Evolutionary conservation across 1,140 invertebrate genomes (phyloP).

Genomic region (Drosophila micromelanica): DNA sequence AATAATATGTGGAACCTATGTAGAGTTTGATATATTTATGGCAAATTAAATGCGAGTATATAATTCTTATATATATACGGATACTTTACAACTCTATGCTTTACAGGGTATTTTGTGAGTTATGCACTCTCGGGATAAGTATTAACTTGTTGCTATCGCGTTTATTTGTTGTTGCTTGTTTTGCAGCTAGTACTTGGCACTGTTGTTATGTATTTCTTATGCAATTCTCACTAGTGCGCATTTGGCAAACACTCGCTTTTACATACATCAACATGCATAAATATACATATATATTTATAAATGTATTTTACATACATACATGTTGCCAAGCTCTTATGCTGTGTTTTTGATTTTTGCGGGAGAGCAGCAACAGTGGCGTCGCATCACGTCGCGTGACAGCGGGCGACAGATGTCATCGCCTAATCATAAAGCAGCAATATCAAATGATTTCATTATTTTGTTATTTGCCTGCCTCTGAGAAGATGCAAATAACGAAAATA

Average conservation of each 20-base stretch:
- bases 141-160: conserved; percentile 43
- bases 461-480: too few species aligned
- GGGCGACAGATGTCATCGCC: conserved; percentile 43
- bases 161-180: conserved; percentile 51
- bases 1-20: neutral
- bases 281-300: neutral
- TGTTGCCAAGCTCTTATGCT: neutral
- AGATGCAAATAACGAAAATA: too few species aligned
- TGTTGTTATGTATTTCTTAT: conserved; percentile 57
- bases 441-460: too few species aligned
- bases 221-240: conserved; percentile 58
- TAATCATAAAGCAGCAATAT: conserved; percentile 10
- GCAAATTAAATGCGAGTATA: too few species aligned
- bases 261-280: neutral
- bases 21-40: too few species aligned
- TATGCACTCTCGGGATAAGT: neutral
- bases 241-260: conserved; percentile 35
- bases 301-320: neutral
- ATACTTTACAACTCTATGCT: too few species aligned
- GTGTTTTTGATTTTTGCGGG: conserved; percentile 2
- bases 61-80: too few species aligned
- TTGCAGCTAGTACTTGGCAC: conserved; percentile 53
- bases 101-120: conserved; percentile 1
- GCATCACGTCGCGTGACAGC: conserved; percentile 6
- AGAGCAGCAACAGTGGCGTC: conserved; percentile 51